Evolutionary conservation across 30 jellyfish, hydroid and myxozoan species (phyloP), one percentile per base, ranked within the genome.

Genomic region (Aurelia aurita): DNA sequence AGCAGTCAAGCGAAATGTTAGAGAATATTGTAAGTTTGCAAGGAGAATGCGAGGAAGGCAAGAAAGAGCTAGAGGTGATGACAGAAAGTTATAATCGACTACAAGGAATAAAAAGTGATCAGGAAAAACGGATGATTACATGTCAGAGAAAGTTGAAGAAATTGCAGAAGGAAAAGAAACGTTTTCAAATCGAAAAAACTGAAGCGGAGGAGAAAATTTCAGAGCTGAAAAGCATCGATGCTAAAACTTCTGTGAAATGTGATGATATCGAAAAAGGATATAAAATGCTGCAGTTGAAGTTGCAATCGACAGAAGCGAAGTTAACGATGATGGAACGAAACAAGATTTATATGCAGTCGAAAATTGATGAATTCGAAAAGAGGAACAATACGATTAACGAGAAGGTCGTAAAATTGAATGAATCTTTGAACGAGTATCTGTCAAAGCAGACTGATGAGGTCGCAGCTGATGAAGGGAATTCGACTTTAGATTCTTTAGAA

Each of bases 301-400:
- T 94, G 68, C 97, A 94, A 65, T 94, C 99, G 31, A 94, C 99
- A 1, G 99, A 94, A 79, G 99, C 99, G 2, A 94, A 89, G 54
- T 26, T 94, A 65, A 82, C 97, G 9, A 85, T 94, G 97, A 62
- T 94, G 4, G 96, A 94, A 80, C 89, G 92, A 34, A 89, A 89
- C 31, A 94, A 94, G 75, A 89, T 93, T 15, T 89, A 94, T 74
- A 51, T 94, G 44, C 97, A 94, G 58, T 64, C 97, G 28, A 89
- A 88, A 74, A 45, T 94, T 5, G 80, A 79, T 73, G 87, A 74
- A 35, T 86, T 28, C 43, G 85, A 81, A 55, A 67, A 68, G 58
- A 81, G 55, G 61, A 19, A 46, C 39, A 53, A 81, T 8, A 12
- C 76, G 15, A 81, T 8, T 31, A 63, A 81, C 3, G 69, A 69